A percentile compares a stretch with the other conserved stretches of the same genome.
These are phyloP conservation scores for Dione juno DNA, from an alignment of 2,888 invertebrate species.

Conservation along the genomic window DNA sequence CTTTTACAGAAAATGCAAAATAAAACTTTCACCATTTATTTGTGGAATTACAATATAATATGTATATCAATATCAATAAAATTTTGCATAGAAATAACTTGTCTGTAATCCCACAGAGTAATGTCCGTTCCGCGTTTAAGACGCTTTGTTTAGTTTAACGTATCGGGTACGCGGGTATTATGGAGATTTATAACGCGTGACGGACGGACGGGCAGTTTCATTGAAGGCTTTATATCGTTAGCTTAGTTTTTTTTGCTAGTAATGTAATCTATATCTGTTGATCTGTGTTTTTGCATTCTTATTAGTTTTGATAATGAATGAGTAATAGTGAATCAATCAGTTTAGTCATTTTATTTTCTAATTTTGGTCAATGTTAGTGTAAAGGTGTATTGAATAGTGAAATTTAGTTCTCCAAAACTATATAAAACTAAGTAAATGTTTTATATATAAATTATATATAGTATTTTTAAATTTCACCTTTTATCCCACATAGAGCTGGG, in stretches of 20 bases:
- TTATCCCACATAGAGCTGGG: neutral
- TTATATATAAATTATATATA: no score
- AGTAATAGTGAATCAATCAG: neutral
- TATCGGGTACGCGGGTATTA: constrained; percentile 30
- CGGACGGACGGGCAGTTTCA: constrained; percentile 13
- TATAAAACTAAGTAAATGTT: no score
- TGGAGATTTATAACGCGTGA: constrained; percentile 40
- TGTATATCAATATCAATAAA: neutral
- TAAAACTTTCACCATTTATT: constrained; percentile 3
- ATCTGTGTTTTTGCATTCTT: neutral
- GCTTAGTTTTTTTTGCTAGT: constrained; percentile 10
- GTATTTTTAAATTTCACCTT: no score
- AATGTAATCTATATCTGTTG: constrained; percentile 10
- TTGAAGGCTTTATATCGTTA: constrained; percentile 8
- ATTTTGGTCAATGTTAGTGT: no score
- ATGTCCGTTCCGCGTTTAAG: constrained; percentile 20
- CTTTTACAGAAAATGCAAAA: neutral
- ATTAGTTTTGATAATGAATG: neutral
- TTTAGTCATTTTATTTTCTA: no score
- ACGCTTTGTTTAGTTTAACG: constrained; percentile 29
- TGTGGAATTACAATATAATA: neutral
- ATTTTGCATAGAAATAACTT: constrained; percentile 10
- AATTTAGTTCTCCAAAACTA: no score
- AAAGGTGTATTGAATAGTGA: no score
- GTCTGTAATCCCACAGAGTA: constrained; percentile 20